A percentile compares a stretch with the other conserved stretches of the same genome.
phyloP scores from a whole-genome alignment of 2,888 invertebrate genomes.

The Allygus modestus region DNA sequence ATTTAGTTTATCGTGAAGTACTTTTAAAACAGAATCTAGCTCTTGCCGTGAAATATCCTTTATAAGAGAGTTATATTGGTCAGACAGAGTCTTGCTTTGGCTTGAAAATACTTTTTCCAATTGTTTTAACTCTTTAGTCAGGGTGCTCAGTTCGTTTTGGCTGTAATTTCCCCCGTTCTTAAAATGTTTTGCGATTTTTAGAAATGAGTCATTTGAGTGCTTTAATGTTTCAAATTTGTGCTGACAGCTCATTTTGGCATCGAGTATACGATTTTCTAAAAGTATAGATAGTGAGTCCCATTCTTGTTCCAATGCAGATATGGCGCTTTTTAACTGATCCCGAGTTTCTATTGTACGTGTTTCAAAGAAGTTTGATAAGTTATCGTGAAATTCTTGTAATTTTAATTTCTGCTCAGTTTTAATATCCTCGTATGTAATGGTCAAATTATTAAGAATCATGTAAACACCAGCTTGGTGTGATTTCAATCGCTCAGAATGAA shows the following conservation, averaged over 20 bases:
- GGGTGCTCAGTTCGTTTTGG: not conserved
- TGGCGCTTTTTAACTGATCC: constrained; percentile 4
- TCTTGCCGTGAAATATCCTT: not conserved
- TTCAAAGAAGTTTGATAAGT: not conserved
- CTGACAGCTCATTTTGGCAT: not conserved
- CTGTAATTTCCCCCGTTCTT: constrained; percentile 47
- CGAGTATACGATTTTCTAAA: constrained; percentile 15
- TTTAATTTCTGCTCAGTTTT: not conserved
- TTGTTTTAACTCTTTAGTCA: constrained; percentile 32
- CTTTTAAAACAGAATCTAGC: not conserved
- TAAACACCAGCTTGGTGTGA: constrained; percentile 9
- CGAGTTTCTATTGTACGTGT: not conserved
- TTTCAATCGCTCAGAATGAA: constrained; percentile 7
- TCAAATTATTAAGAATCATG: not conserved
- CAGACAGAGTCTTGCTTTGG: constrained; percentile 3
- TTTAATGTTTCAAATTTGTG: constrained; percentile 21
- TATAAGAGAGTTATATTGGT: not conserved
- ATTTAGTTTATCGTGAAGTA: not conserved
- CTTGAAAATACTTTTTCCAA: not conserved
- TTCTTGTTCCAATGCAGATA: not conserved
- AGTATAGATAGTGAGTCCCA: not conserved
- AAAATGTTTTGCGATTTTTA: constrained; percentile 18
- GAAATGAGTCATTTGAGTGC: constrained; percentile 33
- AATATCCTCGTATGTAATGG: not conserved
- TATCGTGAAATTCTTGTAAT: constrained; percentile 2